Base-by-base conservation (phyloP, 2,888 invertebrate genomes). In the Sceliomorpha sp. region DNA sequence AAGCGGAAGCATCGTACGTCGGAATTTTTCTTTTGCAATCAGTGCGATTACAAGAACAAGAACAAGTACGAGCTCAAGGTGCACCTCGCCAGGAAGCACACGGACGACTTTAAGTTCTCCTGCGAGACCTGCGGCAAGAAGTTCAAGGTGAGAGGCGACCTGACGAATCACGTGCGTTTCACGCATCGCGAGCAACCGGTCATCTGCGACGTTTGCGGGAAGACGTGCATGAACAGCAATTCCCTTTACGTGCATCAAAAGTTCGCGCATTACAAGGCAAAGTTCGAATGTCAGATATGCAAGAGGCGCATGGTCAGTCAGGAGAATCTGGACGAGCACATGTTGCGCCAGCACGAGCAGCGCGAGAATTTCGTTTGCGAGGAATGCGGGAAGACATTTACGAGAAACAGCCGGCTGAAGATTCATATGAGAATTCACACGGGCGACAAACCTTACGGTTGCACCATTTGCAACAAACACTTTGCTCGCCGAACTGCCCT, bases 251-350 rank as follows among this genome's bases (percentile, higher is more conserved):
- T 82, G 1, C 86, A 86, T 13, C 85, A 84, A 17, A 86, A 85
- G 39, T 84, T 81, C 69, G 81, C 82, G 0, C 86, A 86, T 15
- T 88, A 86, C 70, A 88, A 87, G 44, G 85, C 88, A 0, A 83
- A 88, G 51, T 88, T 79, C 60, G 87, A 88, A 66, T 88, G 88
- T 24, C 79, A 81, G 14, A 68, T 88, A 0, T 88, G 88, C 47
- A 87, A 88, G 29, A 60, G 88, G 10, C 74, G 88, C 1, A 84
- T 89, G 80, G 90, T 90, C 10, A 88, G 85, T 1, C 89, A 89
- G 36, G 89, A 88, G 48, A 89, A 89, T 29, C 82, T 89, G 6
- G 87, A 89, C 53, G 87, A 87, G 44, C 88, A 88, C 48, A 80
- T 88, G 75, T 55, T 87, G 1, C 67, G 79, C 20, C 87, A 88